Base-by-base conservation (phyloP, 23 tunicate species). In the Trididemnum nubilum region DNA sequence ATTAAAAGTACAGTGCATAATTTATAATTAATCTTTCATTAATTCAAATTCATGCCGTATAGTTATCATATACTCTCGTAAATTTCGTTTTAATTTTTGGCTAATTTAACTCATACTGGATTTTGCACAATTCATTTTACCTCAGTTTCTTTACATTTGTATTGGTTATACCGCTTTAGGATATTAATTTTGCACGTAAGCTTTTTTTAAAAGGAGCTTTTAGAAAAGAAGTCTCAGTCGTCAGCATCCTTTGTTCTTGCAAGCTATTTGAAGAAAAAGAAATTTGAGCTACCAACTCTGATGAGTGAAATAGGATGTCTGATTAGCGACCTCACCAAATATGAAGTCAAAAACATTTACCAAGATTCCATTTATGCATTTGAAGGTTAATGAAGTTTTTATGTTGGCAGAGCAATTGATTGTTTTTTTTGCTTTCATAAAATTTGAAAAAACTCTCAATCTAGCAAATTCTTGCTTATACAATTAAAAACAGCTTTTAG, bases 271-370 rank as follows among this genome's bases (percentile, higher is more conserved):
- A 67, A 67, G 38, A 67, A 67, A n/a, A 67, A 67, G 38, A 33
- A 33, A 9, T 31, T 33, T 33, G 74, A 67, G 9, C 9, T 67
- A 7, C 3, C 22, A n/a, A 7, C 31, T 4, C 5, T 67, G 38
- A 32, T 67, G 18, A 31, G 12, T 2, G 38, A 67, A 67, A 33
- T 67, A 7, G 74, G 74, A 7, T 12, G 9, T 2, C 38, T 67
- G 74, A 31, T 67, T 3, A 30, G n/a, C 74, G 38, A 33, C 5
- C 38, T 33, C 38, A 67, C 74, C 74, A 15, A 67, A 21, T 33
- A 30, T 38, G 74, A 67, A 33, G 31, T 37, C 38, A n/a, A 33
- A 7, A 67, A 67, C 38, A 67, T 67, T 24, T 67, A 67, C n/a
- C 38, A 67, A 21, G 38, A 67, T 30, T 38, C 37, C 7, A 7